phyloP scores from a whole-genome alignment of 1,140 invertebrate genomes.

The Mactra quadrangularis region DNA sequence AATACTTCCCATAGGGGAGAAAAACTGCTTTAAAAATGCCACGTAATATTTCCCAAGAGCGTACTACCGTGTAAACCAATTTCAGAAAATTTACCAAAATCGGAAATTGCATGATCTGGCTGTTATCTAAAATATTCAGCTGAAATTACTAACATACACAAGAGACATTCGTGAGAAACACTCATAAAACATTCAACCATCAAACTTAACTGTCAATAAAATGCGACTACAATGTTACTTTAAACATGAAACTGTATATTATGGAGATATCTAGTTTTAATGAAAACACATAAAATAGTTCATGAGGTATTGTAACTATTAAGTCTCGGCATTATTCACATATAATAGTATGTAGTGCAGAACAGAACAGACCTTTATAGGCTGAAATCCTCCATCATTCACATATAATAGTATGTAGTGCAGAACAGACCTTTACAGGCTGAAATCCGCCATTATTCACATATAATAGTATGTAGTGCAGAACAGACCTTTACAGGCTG shows the following conservation, averaged over 20 bases:
- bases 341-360: too few species aligned
- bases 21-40: constrained; percentile 22
- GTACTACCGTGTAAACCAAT: constrained; percentile 26
- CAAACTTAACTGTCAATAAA: constrained; percentile 39
- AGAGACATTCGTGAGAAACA: constrained; percentile 24
- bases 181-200: constrained; percentile 39
- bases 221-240: constrained; percentile 21
- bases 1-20: constrained; percentile 1
- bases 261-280: not conserved
- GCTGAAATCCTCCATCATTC: too few species aligned
- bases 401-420: too few species aligned
- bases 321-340: too few species aligned
- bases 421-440: too few species aligned
- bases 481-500: too few species aligned
- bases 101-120: constrained; percentile 40
- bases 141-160: constrained; percentile 34
- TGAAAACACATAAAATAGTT: constrained; percentile 28
- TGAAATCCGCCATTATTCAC: too few species aligned
- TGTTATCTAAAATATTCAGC: constrained; percentile 38
- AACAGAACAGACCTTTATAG: too few species aligned
- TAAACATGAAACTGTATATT: constrained; percentile 47
- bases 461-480: too few species aligned
- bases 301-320: too few species aligned
- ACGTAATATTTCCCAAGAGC: constrained; percentile 39
- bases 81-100: constrained; percentile 47